Conservation (phyloP, 2,888 invertebrate genomes). For the Folsomia candida region DNA sequence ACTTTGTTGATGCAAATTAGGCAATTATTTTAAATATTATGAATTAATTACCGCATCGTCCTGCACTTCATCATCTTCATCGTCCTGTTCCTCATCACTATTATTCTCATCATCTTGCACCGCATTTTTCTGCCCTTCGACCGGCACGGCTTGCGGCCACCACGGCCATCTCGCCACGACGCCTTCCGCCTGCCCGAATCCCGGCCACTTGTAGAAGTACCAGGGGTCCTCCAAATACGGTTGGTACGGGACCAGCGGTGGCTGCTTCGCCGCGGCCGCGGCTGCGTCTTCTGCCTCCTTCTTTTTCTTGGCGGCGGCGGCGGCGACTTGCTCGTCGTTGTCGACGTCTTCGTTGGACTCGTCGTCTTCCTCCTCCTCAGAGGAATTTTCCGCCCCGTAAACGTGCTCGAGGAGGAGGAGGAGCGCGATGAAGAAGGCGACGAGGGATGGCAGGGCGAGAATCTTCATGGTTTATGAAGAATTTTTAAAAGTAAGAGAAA, state of each 20-base stretch:
- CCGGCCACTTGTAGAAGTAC: neutral
- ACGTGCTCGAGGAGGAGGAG: neutral
- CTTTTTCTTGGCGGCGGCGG: neutral
- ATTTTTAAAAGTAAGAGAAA: neutral
- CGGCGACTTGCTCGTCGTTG: neutral
- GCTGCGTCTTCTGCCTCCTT: neutral
- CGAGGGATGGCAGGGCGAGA: neutral
- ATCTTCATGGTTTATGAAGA: neutral
- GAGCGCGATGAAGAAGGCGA: neutral
- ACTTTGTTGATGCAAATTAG: too few species aligned
- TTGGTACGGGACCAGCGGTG: neutral
- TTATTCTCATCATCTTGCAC: neutral
- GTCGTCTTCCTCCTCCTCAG: neutral
- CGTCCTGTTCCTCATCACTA: neutral
- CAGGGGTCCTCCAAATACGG: neutral
- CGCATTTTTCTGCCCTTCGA: too few species aligned
- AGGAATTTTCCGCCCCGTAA: neutral
- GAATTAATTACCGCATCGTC: too few species aligned
- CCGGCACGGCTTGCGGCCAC: neutral
- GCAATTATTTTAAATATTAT: too few species aligned
- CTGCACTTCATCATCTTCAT: neutral
- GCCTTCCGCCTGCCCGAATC: neutral
- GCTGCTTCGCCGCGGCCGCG: neutral
- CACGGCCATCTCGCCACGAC: neutral
- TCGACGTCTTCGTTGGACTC: neutral